Percentiles rank a stretch among this genome's conserved stretches.
phyloP scores from a whole-genome alignment of 2,113 vertebrate species.

The Psittacula cyanocephala region DNA sequence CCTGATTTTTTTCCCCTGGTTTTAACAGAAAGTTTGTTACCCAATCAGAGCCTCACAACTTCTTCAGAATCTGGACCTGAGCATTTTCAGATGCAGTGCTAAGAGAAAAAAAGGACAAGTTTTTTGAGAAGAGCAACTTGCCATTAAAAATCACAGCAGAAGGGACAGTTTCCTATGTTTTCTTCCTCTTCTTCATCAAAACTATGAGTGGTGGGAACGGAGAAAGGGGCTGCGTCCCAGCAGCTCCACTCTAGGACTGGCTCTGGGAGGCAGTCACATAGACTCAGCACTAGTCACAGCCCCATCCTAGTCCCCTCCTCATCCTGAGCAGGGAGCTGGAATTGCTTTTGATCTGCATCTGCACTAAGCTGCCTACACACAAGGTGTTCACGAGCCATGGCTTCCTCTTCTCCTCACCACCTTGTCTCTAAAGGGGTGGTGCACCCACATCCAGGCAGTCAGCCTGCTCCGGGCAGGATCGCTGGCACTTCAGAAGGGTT shows the following conservation, averaged over 20 bases:
- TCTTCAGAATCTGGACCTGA: neutral
- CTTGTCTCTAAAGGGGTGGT: neutral
- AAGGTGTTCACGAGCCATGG: neutral
- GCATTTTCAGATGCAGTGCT: neutral
- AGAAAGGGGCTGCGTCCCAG: neutral
- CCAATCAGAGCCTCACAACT: neutral
- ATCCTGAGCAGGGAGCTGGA: neutral
- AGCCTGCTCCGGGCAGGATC: neutral
- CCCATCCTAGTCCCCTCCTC: neutral
- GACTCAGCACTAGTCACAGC: neutral
- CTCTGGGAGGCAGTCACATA: neutral
- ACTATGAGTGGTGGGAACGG: neutral
- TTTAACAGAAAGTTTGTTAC: neutral
- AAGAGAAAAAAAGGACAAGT: neutral
- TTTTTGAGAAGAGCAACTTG: neutral
- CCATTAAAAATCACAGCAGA: neutral
- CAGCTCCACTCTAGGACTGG: neutral
- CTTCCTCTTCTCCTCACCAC: neutral
- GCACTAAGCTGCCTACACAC: neutral
- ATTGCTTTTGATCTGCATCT: neutral
- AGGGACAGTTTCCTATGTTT: neutral
- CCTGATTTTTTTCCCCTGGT: neutral
- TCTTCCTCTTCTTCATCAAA: neutral
- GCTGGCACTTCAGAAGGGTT: neutral
- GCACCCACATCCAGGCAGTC: rapidly evolving